Conservation (phyloP, 2,888 invertebrate genomes). For the Cephus nigrinus region DNA sequence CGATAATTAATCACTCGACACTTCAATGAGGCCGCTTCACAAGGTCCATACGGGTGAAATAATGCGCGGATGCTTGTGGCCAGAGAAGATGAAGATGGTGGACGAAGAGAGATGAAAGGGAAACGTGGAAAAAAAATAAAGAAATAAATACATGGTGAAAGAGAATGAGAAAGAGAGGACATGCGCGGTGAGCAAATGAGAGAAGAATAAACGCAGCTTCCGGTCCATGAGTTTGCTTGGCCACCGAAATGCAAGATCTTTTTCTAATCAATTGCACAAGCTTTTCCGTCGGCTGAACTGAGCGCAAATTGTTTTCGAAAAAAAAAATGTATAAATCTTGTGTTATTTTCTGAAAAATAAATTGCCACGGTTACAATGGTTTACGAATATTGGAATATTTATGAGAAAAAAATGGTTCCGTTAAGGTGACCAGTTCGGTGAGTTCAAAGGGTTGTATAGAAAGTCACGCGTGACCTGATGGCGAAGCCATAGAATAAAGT, state of each 20-base stretch:
- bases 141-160: not conserved
- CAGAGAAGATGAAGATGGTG: not conserved
- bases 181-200: not conserved
- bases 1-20: conserved; percentile 28
- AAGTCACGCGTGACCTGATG: not conserved
- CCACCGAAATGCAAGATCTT: not conserved
- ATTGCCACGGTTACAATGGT: not conserved
- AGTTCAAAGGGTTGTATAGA: not conserved
- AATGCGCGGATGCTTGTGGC: not conserved
- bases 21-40: conserved; percentile 19
- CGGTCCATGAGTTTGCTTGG: too few species aligned
- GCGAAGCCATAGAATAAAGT: not conserved
- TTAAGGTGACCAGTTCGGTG: not conserved
- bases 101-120: not conserved
- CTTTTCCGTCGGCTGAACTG: not conserved
- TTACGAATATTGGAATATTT: too few species aligned
- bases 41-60: not conserved
- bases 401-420: not conserved
- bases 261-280: too few species aligned
- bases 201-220: not conserved
- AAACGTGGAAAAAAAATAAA: not conserved
- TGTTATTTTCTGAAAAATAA: not conserved
- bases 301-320: not conserved
- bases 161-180: not conserved
- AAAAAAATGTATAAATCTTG: not conserved